Evolutionary conservation across 1,140 invertebrate genomes (phyloP).

Genomic region (Diorhabda sublineata): DNA sequence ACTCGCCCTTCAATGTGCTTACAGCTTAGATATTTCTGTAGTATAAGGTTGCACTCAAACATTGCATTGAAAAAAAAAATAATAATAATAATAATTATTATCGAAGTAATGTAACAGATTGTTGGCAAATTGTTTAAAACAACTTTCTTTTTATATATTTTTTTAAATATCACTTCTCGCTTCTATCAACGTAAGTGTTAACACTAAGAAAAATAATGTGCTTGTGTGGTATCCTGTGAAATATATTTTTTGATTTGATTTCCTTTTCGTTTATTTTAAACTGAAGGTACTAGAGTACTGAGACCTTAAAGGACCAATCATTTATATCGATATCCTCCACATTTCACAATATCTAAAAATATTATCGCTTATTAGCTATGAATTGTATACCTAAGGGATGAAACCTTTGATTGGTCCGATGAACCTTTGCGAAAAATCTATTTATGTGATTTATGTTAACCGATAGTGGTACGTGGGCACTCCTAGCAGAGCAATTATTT

Average conservation of each 20-base stretch:
- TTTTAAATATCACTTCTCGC: not conserved
- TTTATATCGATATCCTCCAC: not conserved
- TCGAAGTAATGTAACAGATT: conserved; percentile 27
- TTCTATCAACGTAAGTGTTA: not conserved
- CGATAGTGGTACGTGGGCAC: not conserved
- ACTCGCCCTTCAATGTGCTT: conserved; percentile 36
- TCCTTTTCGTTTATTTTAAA: not conserved
- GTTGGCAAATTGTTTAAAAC: conserved; percentile 7
- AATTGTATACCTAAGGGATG: no score
- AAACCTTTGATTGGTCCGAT: not conserved
- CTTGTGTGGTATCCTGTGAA: not conserved
- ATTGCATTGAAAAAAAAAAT: conserved; percentile 10
- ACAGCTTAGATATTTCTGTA: conserved; percentile 42
- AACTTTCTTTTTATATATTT: no score
- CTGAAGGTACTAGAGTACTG: not conserved
- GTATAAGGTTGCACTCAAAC: conserved; percentile 42
- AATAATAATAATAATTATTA: conserved; percentile 29
- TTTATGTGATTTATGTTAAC: not conserved
- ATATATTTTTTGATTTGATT: no score
- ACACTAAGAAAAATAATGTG: not conserved
- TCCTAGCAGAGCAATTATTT: not conserved
- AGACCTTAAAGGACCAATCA: not conserved
- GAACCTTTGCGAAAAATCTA: not conserved
- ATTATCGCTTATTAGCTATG: no score
- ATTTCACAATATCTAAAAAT: no score